Base-by-base conservation (phyloP, 2,113 vertebrate species). In the Phylloscopus trochiloides region DNA sequence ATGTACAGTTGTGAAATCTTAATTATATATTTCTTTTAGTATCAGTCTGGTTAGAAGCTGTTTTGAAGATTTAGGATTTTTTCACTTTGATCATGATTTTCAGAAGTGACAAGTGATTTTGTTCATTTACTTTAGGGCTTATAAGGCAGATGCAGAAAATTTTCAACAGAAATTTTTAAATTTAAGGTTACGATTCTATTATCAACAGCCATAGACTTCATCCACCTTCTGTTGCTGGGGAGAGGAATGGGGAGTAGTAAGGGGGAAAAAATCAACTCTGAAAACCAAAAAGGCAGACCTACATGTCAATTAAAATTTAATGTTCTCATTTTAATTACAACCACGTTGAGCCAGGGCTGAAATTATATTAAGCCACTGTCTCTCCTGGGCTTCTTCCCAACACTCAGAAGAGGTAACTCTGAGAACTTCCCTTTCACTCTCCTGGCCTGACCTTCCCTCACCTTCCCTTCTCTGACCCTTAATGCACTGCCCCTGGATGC, bases 241-340 rank as follows among this genome's bases (percentile, higher is more conserved):
- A 14, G 6, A 2, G 17, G 7, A 82, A 21, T 26, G 25, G 24
- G 28, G 25, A 74, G 11, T 38, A 52, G 7, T 47, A 38, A 40
- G 12, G 24, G 5, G 3, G 4, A 15, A 19, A 28, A 40, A 24
- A 14, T 5, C 15, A 42, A n/a, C 15, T 0, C 1, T 55, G 28
- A 43, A 84, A 48, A 40, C 1, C 25, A 47, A 19, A 62, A 43
- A 54, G 15, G 6, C 32, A 79, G 47, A 73, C 3, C 19, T 88
- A 45, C 3, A 52, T 88, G 43, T 79, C 42, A 65, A 18, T 57
- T 75, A 79, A 55, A 73, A 67, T 38, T 5, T 34, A 22, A 42
- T n/a, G 0, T 4, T 38, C 43, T 72, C 12, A 11, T 75, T 88
- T 85, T 81, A 42, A 20, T 71, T 67, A 28, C 36, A 80, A 16